Evolutionary conservation across 2,797 vertebrate species (phyloP).

Genomic region (Falco biarmicus): DNA sequence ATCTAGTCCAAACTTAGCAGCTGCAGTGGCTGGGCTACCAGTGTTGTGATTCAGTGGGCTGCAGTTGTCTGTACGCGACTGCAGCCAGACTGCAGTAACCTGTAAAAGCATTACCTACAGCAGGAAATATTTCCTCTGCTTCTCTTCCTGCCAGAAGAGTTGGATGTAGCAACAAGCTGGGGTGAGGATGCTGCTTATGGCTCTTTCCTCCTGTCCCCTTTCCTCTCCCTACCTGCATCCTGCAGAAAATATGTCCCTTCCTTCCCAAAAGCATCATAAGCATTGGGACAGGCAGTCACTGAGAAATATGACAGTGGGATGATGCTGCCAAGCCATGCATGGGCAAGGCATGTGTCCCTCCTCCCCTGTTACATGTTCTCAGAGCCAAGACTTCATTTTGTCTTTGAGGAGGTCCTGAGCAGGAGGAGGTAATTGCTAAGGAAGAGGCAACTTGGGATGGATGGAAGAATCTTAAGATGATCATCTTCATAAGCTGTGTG

Average conservation of each 20-base stretch:
- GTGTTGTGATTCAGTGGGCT: neutral
- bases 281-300: neutral
- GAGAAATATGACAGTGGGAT: neutral
- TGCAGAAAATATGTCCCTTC: neutral
- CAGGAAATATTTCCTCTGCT: neutral
- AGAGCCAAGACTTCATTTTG: neutral
- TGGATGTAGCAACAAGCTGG: neutral
- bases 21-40: conserved; percentile 23
- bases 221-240: neutral
- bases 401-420: neutral
- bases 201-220: neutral
- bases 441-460: neutral
- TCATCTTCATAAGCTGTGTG: accelerated
- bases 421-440: neutral
- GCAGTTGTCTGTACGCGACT: neutral
- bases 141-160: neutral
- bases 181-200: neutral
- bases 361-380: neutral
- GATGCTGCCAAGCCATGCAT: neutral
- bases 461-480: neutral
- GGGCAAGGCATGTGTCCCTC: neutral
- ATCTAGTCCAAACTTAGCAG: conserved; percentile 15
- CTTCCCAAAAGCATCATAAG: neutral
- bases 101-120: neutral
- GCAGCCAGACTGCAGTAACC: conserved; percentile 20